phyloP scores from a whole-genome alignment of 2,797 vertebrate genomes.

The Chaetodon trifasciatus region DNA sequence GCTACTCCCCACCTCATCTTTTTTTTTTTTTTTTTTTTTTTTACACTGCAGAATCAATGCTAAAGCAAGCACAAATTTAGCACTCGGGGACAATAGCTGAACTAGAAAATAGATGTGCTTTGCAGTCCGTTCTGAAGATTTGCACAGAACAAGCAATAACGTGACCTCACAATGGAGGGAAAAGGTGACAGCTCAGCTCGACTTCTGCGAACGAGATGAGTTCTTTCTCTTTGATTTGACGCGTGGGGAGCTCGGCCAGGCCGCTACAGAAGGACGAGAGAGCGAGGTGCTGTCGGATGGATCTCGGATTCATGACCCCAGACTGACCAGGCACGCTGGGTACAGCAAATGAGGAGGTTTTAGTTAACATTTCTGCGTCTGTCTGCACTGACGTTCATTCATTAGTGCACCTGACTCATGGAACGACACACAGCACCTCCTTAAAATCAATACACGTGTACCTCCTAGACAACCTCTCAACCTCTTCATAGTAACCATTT shows the following conservation, averaged over 20 bases:
- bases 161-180: conserved; percentile 32
- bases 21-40: conserved; percentile 22
- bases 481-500: too few relatives aligned
- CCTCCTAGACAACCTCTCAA: too few relatives aligned
- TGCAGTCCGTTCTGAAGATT: conserved; percentile 27
- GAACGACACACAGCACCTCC: too few relatives aligned
- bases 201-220: conserved; percentile 44
- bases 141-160: conserved; percentile 39
- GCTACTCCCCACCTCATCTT: background rate
- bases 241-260: conserved; percentile 2
- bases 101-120: conserved; percentile 28
- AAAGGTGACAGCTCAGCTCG: conserved; percentile 43
- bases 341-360: background rate
- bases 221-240: conserved; percentile 34
- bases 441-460: too few relatives aligned
- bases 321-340: background rate
- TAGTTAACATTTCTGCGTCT: background rate
- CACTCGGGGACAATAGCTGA: conserved; percentile 40
- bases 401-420: too few relatives aligned
- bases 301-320: conserved; percentile 10
- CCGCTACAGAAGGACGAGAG: background rate
- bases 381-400: background rate
- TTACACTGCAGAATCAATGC: conserved; percentile 42
- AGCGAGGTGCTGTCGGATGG: background rate
- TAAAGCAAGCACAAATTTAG: conserved; percentile 44